phyloP scores from a whole-genome alignment of 2,888 invertebrate species.

The Spicauda simplicius region DNA sequence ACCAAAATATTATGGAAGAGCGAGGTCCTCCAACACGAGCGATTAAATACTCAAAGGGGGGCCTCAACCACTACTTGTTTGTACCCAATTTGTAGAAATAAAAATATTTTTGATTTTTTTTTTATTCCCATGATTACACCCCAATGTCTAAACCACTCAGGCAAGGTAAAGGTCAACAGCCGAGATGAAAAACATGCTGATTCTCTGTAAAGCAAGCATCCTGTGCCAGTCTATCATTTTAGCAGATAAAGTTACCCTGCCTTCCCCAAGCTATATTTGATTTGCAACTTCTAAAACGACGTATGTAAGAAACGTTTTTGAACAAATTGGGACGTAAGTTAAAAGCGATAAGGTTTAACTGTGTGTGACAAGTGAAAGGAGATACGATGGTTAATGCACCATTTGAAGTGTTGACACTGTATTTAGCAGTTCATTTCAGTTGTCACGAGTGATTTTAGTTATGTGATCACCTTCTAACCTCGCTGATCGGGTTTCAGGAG shows the following conservation, averaged over 20 bases:
- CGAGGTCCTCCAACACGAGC: too few species aligned
- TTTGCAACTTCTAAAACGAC: not conserved
- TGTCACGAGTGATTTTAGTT: slow-evolving; percentile 57
- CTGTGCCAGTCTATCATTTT: slow-evolving; percentile 33
- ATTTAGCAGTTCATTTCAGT: slow-evolving; percentile 71
- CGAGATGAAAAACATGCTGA: slow-evolving; percentile 25
- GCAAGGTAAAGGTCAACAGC: slow-evolving; percentile 35
- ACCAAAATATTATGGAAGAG: too few species aligned
- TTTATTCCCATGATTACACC: too few species aligned
- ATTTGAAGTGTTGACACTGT: slow-evolving; percentile 66
- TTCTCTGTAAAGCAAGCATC: slow-evolving; percentile 18
- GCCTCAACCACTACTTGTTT: too few species aligned
- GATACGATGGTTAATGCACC: not conserved
- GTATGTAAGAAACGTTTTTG: not conserved
- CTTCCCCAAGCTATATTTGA: slow-evolving; percentile 29
- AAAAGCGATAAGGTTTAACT: not conserved
- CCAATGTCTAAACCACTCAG: slow-evolving; percentile 8
- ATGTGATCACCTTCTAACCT: slow-evolving; percentile 66
- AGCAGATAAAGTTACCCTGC: slow-evolving; percentile 29
- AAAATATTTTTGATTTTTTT: too few species aligned
- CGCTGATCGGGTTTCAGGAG: slow-evolving; percentile 53
- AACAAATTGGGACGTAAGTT: not conserved
- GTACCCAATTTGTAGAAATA: too few species aligned
- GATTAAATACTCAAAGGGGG: too few species aligned
- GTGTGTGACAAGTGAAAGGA: not conserved